These are phyloP conservation scores for Betta splendens DNA, from an alignment of 2,797 vertebrate species.

Conservation along the genomic window DNA sequence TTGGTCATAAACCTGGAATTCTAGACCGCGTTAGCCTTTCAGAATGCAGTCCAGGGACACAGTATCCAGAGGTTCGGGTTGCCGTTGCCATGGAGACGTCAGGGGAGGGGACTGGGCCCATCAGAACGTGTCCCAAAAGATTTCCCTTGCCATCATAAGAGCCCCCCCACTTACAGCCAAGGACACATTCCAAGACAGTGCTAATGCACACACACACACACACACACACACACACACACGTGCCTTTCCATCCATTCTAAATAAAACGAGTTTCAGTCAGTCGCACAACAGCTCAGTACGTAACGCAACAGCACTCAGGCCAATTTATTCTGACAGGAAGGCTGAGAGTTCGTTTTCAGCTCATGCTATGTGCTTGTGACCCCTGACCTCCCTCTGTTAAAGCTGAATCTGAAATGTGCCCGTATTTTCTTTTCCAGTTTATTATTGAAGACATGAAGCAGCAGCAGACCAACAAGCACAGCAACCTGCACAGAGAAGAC, in stretches of 20 bases:
- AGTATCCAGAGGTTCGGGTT: slow-evolving; percentile 68
- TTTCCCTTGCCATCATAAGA: slow-evolving; percentile 70
- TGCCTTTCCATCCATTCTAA: slow-evolving; percentile 20
- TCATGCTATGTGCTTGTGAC: background rate
- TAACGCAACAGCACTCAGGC: slow-evolving; percentile 20
- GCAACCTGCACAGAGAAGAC: slow-evolving; percentile 93
- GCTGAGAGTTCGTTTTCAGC: background rate
- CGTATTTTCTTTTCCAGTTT: slow-evolving; percentile 78
- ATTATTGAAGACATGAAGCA: slow-evolving; percentile 98
- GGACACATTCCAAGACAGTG: slow-evolving; percentile 68
- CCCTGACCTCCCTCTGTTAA: background rate
- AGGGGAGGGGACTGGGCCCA: slow-evolving; percentile 43
- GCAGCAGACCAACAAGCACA: slow-evolving; percentile 93
- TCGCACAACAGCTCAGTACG: slow-evolving; percentile 10
- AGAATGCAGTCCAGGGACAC: slow-evolving; percentile 57
- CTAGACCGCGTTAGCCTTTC: slow-evolving; percentile 30
- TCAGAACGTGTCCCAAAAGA: slow-evolving; percentile 48
- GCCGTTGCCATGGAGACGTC: slow-evolving; percentile 63
- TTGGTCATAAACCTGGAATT: slow-evolving; percentile 49
- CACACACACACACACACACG: slow-evolving; percentile 11
- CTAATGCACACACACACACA: slow-evolving; percentile 17
- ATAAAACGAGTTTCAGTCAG: slow-evolving; percentile 20
- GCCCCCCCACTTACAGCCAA: slow-evolving; percentile 66
- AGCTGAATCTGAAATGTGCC: background rate
- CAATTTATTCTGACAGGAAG: slow-evolving; percentile 16